Evolutionary conservation across 1,140 invertebrate species (phyloP).

Genomic region (Cyclina sinensis): DNA sequence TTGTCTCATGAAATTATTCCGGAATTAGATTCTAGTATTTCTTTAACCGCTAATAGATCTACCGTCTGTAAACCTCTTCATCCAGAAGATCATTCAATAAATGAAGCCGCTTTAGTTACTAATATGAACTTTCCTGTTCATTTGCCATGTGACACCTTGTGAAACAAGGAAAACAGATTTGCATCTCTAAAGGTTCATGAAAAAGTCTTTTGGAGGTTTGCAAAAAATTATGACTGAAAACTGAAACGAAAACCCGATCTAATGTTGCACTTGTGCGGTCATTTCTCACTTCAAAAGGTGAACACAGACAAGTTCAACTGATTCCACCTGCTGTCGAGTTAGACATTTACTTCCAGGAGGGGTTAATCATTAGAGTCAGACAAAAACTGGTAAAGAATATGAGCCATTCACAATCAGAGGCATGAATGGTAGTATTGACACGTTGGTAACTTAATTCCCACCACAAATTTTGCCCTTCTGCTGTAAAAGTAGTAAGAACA

Average conservation of each 20-base stretch:
- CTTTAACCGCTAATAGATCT: too few species aligned
- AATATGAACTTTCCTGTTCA: too few species aligned
- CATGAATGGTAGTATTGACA: neutral
- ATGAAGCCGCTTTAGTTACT: too few species aligned
- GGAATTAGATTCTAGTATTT: too few species aligned
- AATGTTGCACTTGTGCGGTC: neutral
- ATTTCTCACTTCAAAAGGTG: neutral
- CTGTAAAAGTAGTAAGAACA: too few species aligned
- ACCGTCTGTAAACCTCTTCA: too few species aligned
- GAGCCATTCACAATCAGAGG: neutral
- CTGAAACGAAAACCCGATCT: neutral
- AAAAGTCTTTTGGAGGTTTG: neutral
- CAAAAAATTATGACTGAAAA: neutral
- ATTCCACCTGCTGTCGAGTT: neutral
- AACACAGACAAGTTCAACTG: neutral
- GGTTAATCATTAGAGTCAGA: neutral
- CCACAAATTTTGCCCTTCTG: too few species aligned
- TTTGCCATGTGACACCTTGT: neutral
- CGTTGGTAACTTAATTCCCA: neutral
- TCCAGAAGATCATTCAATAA: too few species aligned
- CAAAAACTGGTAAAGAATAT: neutral
- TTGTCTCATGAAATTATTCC: too few species aligned
- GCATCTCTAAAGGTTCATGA: neutral
- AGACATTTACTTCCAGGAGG: neutral
- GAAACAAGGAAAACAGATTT: neutral